These are phyloP conservation scores for Sinopyrophorus schimmeli DNA, from an alignment of 2,888 invertebrate species.

Conservation along the genomic window DNA sequence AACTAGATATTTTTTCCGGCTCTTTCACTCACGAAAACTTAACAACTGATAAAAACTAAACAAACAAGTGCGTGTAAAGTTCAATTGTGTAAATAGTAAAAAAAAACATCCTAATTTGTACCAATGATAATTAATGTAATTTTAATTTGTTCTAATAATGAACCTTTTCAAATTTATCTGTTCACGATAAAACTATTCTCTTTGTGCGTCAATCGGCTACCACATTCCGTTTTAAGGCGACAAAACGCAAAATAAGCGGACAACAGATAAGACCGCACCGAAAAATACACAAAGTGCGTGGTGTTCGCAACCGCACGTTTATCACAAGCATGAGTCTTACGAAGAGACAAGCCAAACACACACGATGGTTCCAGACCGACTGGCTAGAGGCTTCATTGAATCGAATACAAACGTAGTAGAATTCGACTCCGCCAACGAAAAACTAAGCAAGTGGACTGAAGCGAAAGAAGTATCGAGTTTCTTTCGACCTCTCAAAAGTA, in stretches of 20 bases:
- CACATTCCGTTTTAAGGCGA: too few species aligned
- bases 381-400: constrained; percentile 2
- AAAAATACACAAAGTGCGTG: too few species aligned
- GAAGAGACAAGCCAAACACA: background rate
- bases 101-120: constrained; percentile 9
- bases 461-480: constrained; percentile 17
- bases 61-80: background rate
- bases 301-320: background rate
- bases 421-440: constrained; percentile 10
- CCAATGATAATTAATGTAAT: constrained; percentile 9
- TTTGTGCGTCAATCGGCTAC: too few species aligned
- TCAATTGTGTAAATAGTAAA: constrained; percentile 1
- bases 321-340: background rate
- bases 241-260: too few species aligned
- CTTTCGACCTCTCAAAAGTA: constrained; percentile 8
- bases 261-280: too few species aligned
- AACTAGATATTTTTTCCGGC: constrained; percentile 18
- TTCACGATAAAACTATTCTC: too few species aligned
- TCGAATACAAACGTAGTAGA: constrained; percentile 4
- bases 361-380: constrained; percentile 3
- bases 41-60: constrained; percentile 3
- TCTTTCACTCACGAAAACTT: constrained; percentile 11
- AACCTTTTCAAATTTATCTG: background rate
- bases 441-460: constrained; percentile 20
- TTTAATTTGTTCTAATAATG: constrained; percentile 3